Conservation (phyloP, 2,113 vertebrate species). For the Aleadryas rufinucha region DNA sequence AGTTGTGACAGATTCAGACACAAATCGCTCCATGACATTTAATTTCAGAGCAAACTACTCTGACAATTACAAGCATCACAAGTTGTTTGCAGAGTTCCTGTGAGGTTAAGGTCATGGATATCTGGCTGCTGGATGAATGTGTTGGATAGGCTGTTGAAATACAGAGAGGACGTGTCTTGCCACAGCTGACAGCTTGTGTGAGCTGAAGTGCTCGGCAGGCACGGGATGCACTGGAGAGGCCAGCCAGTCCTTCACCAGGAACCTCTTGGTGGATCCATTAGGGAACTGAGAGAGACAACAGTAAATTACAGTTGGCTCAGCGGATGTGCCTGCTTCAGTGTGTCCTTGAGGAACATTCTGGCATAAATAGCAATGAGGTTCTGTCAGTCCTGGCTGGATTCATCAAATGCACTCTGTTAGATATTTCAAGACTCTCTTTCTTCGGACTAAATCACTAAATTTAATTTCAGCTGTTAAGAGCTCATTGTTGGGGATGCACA, state of each 20-base stretch:
- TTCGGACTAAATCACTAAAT: background rate
- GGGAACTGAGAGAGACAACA: background rate
- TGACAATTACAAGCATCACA: slow-evolving; percentile 17
- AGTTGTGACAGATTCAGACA: background rate
- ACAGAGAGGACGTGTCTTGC: fast-evolving
- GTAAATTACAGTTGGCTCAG: background rate
- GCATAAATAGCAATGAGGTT: background rate
- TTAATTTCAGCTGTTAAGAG: slow-evolving; percentile 11
- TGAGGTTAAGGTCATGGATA: background rate
- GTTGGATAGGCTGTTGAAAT: background rate
- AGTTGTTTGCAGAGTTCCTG: background rate
- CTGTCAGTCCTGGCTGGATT: background rate
- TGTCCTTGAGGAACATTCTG: slow-evolving; percentile 30
- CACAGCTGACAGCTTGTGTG: background rate
- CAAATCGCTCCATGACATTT: slow-evolving; percentile 20
- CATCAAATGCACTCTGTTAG: background rate
- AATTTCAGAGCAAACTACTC: slow-evolving; percentile 26
- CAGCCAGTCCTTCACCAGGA: background rate
- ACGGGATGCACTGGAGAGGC: fast-evolving
- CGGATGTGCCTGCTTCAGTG: background rate
- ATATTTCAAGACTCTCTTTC: background rate
- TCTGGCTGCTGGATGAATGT: background rate
- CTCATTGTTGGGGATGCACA: background rate
- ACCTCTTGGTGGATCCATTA: background rate
- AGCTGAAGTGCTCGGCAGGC: background rate